phyloP scores from a whole-genome alignment of 2,888 invertebrate genomes.

The Nymphalis c-album region DNA sequence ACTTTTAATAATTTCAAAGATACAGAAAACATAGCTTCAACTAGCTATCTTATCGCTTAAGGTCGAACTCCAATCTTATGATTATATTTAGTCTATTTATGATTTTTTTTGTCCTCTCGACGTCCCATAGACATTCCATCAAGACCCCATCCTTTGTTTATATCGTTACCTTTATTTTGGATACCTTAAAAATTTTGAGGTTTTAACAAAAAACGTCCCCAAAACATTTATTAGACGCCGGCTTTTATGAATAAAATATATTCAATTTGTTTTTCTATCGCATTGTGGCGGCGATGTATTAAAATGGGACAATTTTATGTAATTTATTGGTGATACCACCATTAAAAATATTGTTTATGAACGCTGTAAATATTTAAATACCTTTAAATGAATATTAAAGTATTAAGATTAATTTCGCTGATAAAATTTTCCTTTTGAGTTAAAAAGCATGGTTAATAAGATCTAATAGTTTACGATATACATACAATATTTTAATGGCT shows the following conservation, averaged over 20 bases:
- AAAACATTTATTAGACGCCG: conserved; percentile 53
- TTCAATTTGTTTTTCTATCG: conserved; percentile 33
- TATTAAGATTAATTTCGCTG: background rate
- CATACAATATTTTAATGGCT: too few species aligned
- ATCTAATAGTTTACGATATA: too few species aligned
- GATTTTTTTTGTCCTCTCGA: conserved; percentile 42
- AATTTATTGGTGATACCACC: background rate
- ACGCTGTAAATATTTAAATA: too few species aligned
- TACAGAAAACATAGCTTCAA: background rate
- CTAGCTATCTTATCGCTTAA: conserved; percentile 22
- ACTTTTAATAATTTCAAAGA: too few species aligned
- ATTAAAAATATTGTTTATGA: too few species aligned
- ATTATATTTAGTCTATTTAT: conserved; percentile 43
- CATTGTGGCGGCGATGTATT: background rate
- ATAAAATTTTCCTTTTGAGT: background rate
- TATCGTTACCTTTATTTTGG: conserved; percentile 59
- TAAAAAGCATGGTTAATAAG: background rate
- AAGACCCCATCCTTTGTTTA: conserved; percentile 51
- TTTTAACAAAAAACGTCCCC: conserved; percentile 51
- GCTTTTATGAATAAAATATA: conserved; percentile 49
- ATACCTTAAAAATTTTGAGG: conserved; percentile 55
- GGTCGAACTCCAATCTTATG: conserved; percentile 38
- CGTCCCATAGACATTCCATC: conserved; percentile 49
- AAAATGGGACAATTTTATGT: background rate
- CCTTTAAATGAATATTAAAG: too few species aligned